phyloP scores from a whole-genome alignment of 1,140 invertebrate species.

The Berghia stephanieae region DNA sequence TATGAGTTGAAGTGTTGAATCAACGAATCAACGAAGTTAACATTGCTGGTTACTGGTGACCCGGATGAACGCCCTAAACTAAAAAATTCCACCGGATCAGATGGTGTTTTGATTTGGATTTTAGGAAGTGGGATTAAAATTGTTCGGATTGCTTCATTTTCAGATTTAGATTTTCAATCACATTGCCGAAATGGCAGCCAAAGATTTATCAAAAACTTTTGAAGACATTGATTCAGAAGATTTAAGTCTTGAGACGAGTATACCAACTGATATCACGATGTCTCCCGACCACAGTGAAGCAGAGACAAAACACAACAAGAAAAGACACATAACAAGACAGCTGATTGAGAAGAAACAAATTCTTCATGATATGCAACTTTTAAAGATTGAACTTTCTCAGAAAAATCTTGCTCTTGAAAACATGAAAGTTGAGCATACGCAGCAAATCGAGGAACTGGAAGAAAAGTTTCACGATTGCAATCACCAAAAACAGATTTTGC shows the following conservation, averaged over 20 bases:
- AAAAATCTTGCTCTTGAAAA: constrained; percentile 64
- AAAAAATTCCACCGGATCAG: not conserved
- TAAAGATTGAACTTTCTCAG: constrained; percentile 67
- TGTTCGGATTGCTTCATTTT: not conserved
- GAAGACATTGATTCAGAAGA: constrained; percentile 61
- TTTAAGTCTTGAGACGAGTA: constrained; percentile 57
- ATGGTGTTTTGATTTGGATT: not conserved
- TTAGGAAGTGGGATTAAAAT: not conserved
- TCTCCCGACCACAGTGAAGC: constrained; percentile 55
- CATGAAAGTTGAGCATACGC: constrained; percentile 63
- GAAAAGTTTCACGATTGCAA: constrained; percentile 64
- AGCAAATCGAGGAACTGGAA: constrained; percentile 64
- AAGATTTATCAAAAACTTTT: constrained; percentile 59
- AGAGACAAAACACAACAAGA: constrained; percentile 43
- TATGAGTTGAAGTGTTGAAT: too few species aligned
- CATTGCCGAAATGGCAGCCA: constrained; percentile 47
- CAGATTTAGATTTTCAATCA: not conserved
- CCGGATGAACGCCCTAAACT: constrained; percentile 22
- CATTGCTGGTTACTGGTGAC: not conserved
- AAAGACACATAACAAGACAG: constrained; percentile 53
- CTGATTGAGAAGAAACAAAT: constrained; percentile 65
- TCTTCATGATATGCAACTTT: constrained; percentile 64
- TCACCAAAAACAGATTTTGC: constrained; percentile 65
- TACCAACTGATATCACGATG: constrained; percentile 59
- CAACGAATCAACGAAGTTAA: constrained; percentile 1